Evolutionary conservation across 2,888 invertebrate species (phyloP), one percentile per base, ranked within the genome.

Genomic region (Dicycla oo): DNA sequence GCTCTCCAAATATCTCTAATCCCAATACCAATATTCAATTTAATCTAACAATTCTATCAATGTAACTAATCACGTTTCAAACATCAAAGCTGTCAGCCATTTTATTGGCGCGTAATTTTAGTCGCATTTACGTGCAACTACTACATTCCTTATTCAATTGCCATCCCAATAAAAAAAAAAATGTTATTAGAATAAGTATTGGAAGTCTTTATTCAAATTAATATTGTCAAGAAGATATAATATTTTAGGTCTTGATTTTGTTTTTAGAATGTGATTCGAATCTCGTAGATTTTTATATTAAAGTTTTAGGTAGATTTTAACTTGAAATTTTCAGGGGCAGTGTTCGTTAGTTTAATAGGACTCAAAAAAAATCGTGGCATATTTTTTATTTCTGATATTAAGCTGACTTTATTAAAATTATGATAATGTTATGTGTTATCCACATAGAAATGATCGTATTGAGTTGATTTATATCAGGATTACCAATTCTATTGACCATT

Each of bases 31-130:
- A 43, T 20, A 53, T 61, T 73, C 61, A 62, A 20, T 30, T 62
- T 60, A 45, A 8, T 7, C 49, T n/a, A 3, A 26, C 23, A 10
- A 58, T 20, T 57, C 26, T 77, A 56, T 64, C 70, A 65, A 61
- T 81, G 64, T 69, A 61, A 66, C 34, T 40, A 30, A 60, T 78
- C 60, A 74, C 60, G 66, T 78, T 69, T 70, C 34, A n/a, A n/a
- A n/a, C n/a, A n/a, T n/a, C n/a, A 11, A 47, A 54, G 57, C 56
- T 65, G 61, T 49, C 64, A 47, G 53, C 20, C n/a, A 56, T 68
- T 60, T 47, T 60, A 51, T 62, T 1, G 66, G 53, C 57, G 18
- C 40, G 57, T 75, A 56, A n/a, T 58, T 56, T 6, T 15, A 18
- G 40, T 61, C 30, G 38, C 51, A 26, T 61, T 67, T 64, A 70